phyloP scores from a whole-genome alignment of 2,113 vertebrate genomes.

The Toxostoma redivivum region DNA sequence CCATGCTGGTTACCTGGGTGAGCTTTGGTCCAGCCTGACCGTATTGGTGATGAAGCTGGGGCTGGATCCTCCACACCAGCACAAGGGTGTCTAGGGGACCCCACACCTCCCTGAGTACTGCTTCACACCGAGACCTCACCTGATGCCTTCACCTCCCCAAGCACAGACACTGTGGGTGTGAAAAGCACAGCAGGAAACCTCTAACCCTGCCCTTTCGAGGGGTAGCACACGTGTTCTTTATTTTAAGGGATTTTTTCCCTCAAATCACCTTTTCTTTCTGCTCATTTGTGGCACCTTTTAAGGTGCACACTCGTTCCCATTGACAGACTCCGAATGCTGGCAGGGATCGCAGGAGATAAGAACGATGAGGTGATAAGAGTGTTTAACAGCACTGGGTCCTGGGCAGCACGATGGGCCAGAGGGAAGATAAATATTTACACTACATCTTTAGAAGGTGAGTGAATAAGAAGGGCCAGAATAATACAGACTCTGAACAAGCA shows the following conservation, averaged over 20 bases:
- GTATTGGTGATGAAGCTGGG: accelerated
- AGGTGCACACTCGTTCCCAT: neutral
- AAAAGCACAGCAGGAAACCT: neutral
- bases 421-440: conserved; percentile 61
- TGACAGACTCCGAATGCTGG: neutral
- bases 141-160: neutral
- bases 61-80: neutral
- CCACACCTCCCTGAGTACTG: neutral
- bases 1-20: neutral
- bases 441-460: conserved; percentile 35
- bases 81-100: neutral
- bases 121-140: neutral
- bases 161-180: accelerated
- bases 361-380: conserved; percentile 43
- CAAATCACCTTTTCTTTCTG: neutral
- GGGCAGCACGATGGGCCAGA: neutral
- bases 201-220: neutral
- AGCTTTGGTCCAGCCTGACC: neutral
- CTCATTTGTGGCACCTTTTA: neutral
- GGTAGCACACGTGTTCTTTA: neutral
- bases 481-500: conserved; percentile 27
- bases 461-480: conserved; percentile 48
- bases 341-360: conserved; percentile 33
- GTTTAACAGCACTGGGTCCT: conserved; percentile 11
- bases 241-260: neutral